A percentile compares a stretch with the other conserved stretches of the same genome.
Evolutionary conservation across 2,888 invertebrate species (phyloP).

Genomic region (Pinctada fucata): DNA sequence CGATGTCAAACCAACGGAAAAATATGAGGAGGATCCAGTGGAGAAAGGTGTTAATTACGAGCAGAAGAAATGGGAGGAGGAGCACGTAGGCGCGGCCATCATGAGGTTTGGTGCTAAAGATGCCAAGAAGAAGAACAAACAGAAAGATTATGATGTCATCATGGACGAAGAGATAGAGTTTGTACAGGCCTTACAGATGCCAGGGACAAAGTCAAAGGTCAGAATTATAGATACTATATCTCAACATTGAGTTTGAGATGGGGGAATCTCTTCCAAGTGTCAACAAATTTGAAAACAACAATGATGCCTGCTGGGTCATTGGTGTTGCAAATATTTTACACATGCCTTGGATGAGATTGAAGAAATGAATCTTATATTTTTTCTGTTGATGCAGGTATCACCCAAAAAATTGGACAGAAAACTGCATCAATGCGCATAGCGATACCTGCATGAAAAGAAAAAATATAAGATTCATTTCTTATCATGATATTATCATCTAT

Average conservation of each 20-base stretch:
- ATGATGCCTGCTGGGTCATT: no score
- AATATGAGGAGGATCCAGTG: constrained; percentile 83
- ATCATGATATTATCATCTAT: no score
- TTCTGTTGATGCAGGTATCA: no score
- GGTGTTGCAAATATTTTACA: no score
- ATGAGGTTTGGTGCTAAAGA: constrained; percentile 96
- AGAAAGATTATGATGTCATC: constrained; percentile 91
- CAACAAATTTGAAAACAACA: no score
- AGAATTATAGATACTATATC: not conserved
- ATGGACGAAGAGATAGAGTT: constrained; percentile 99
- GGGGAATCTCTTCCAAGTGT: no score
- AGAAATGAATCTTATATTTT: no score
- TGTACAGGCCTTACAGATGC: constrained; percentile 84
- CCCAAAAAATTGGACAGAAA: no score
- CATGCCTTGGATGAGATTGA: no score
- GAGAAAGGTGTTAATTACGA: constrained; percentile 82
- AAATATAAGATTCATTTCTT: no score
- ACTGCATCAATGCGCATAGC: no score
- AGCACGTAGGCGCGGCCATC: constrained; percentile 94
- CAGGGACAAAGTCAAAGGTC: constrained; percentile 76
- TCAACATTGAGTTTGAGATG: not conserved
- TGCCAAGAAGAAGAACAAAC: constrained; percentile 78
- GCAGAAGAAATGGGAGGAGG: constrained; percentile 96
- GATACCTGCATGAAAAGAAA: no score
- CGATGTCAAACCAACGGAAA: constrained; percentile 73